phyloP scores from a whole-genome alignment of 2,113 vertebrate genomes.

The Diglossa brunneiventris region DNA sequence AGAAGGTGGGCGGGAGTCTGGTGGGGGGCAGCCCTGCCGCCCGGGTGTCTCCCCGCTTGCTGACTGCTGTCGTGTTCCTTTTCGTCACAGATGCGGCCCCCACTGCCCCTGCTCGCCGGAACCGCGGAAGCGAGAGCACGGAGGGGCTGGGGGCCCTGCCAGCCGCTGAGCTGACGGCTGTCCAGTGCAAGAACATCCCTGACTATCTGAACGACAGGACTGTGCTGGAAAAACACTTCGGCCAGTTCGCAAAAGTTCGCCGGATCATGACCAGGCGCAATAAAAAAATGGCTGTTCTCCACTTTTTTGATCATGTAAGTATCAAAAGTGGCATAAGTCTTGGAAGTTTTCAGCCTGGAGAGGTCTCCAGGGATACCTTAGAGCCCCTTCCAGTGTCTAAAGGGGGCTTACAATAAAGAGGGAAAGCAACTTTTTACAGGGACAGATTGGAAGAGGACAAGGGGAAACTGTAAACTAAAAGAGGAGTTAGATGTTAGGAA shows the following conservation, averaged over 20 bases:
- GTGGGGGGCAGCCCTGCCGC: too few relatives aligned
- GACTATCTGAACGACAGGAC: constrained; percentile 78
- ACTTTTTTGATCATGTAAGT: constrained; percentile 91
- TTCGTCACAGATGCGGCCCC: neutral
- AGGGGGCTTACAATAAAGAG: neutral
- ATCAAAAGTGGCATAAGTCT: accelerated
- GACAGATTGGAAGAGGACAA: neutral
- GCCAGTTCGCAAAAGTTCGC: constrained; percentile 80
- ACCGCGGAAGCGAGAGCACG: constrained; percentile 69
- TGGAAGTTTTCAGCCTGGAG: neutral
- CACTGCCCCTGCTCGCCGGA: constrained; percentile 21
- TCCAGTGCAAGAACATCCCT: constrained; percentile 86
- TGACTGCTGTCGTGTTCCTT: neutral
- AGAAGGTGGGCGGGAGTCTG: neutral
- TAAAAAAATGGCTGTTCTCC: constrained; percentile 80
- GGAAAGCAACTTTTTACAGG: neutral
- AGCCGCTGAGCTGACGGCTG: constrained; percentile 68
- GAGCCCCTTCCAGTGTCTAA: neutral
- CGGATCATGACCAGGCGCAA: constrained; percentile 76
- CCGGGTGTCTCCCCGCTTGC: neutral
- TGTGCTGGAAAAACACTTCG: constrained; percentile 81
- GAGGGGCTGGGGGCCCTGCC: constrained; percentile 72
- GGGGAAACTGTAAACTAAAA: neutral
- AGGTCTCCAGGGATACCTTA: neutral
- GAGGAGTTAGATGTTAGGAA: neutral